These are phyloP conservation scores for Ambastaia sidthimunki DNA, from an alignment of 2,797 vertebrate species.

Conservation along the genomic window DNA sequence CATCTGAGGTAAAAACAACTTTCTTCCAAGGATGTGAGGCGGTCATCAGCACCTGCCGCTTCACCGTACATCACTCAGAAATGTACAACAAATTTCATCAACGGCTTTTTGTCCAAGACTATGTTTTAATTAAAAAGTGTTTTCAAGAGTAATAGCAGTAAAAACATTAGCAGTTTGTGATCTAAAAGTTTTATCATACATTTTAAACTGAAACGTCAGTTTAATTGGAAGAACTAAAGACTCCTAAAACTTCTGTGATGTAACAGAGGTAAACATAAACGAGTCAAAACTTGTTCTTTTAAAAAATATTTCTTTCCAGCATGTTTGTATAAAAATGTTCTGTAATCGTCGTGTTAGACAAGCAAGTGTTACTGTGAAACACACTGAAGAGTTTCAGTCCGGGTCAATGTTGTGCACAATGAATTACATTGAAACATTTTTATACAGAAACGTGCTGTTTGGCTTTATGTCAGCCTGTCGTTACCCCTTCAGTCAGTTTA, in stretches of 20 bases:
- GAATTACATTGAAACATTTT: conserved; percentile 47
- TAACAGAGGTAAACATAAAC: conserved; percentile 80
- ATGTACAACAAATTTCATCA: conserved; percentile 55
- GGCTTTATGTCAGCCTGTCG: conserved; percentile 50
- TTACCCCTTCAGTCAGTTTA: conserved; percentile 35
- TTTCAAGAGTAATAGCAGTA: conserved; percentile 76
- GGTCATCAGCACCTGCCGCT: too few relatives aligned
- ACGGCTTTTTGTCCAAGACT: conserved; percentile 67
- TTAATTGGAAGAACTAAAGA: conserved; percentile 70
- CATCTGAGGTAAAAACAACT: too few relatives aligned
- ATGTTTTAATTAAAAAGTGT: conserved; percentile 76
- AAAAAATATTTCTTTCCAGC: conserved; percentile 80
- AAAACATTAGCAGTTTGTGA: conserved; percentile 82
- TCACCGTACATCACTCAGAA: conserved; percentile 17
- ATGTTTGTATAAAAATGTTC: conserved; percentile 67
- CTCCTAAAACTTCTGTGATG: conserved; percentile 77
- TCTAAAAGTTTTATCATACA: conserved; percentile 72
- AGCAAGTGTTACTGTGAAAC: conserved; percentile 70
- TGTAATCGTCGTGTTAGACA: conserved; percentile 21
- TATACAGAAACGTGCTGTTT: conserved; percentile 55
- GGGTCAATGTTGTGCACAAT: conserved; percentile 63
- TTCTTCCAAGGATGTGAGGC: too few relatives aligned
- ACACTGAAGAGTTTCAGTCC: conserved; percentile 66
- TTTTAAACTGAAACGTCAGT: conserved; percentile 74
- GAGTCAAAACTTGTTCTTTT: conserved; percentile 62